A percentile compares a stretch with the other conserved stretches of the same genome.
phyloP scores from a whole-genome alignment of 2,113 vertebrate genomes.

The Sakesphorus luctuosus region DNA sequence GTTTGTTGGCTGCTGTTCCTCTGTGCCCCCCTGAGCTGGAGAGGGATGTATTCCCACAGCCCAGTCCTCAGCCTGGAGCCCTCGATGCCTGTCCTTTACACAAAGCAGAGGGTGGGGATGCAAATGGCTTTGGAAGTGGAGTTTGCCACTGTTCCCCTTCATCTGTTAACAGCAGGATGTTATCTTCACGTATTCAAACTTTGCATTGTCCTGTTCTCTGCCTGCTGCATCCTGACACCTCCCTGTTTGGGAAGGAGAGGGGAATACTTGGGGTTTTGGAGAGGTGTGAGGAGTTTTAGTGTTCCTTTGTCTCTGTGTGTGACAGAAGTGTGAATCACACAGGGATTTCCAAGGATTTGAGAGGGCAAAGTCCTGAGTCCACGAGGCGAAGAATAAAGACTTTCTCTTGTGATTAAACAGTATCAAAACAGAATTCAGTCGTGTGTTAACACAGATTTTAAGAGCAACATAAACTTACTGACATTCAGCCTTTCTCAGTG shows the following conservation, averaged over 20 bases:
- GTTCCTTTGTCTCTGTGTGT: neutral
- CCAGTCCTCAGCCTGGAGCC: neutral
- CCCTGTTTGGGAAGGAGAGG: neutral
- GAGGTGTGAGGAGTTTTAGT: accelerated
- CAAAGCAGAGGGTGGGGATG: neutral
- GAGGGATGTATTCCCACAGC: neutral
- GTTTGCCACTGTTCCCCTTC: accelerated
- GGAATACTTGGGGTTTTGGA: accelerated
- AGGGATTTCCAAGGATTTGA: neutral
- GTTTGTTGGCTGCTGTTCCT: accelerated
- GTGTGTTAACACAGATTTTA: neutral
- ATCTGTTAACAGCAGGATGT: neutral
- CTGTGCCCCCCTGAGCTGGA: accelerated
- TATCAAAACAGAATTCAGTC: neutral
- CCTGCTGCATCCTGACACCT: neutral
- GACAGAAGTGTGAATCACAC: accelerated
- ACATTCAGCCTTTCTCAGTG: neutral
- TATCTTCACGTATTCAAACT: neutral
- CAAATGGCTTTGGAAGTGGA: accelerated
- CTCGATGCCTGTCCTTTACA: neutral
- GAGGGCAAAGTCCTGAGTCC: neutral
- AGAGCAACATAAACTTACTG: accelerated
- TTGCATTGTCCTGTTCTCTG: neutral
- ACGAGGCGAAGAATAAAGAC: neutral
- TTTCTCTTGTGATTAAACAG: accelerated